Evolutionary conservation across 2,797 vertebrate genomes (phyloP), one percentile per base, ranked within the genome.

Genomic region (Eutrigla gurnardus): DNA sequence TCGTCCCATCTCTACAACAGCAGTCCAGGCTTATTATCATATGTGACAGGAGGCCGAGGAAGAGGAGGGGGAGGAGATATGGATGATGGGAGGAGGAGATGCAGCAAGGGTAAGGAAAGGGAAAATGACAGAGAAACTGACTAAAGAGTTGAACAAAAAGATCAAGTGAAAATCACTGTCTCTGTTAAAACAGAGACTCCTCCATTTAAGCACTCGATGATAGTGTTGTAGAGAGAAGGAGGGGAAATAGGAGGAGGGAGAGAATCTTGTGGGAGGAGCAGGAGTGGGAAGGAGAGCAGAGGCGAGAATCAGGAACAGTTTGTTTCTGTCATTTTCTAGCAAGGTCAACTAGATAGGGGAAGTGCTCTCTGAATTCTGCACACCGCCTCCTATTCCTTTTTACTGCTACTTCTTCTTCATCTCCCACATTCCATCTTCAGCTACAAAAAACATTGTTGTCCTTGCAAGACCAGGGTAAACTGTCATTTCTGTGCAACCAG

Each of bases 271-370:
- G 59, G 53, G 59, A 73, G 58, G 43, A 59, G 60, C 70, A 69
- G 61, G 43, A 47, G 45, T 6, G 32, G 45, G 33, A 35, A 46
- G 9, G 36, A 42, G 77, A 65, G 65, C 13, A 76, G 39, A 61
- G 60, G 32, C 1, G 14, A 58, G 73, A 77, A 77, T 61, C 58
- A 2, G 36, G 77, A 74, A 82, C 83, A 71, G 77, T 89, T 78
- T 85, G 78, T 87, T 88, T 91, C 82, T 90, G 86, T 91, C 85
- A 92, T 86, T 83, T 77, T 72, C 70, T 64, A 52, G 75, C 90
- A 93, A 94, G 92, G 91, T 93, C 90, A 89, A 90, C 69, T 68
- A 75, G 83, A 89, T 87, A 85, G 60, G 54, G 42, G 63, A 40
- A 25, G 36, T 46, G 74, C 73, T 70, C 65, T 89, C 69, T 70